These are phyloP conservation scores for Taeniopygia guttata DNA, from an alignment of 2,797 vertebrate genomes.

Conservation along the genomic window DNA sequence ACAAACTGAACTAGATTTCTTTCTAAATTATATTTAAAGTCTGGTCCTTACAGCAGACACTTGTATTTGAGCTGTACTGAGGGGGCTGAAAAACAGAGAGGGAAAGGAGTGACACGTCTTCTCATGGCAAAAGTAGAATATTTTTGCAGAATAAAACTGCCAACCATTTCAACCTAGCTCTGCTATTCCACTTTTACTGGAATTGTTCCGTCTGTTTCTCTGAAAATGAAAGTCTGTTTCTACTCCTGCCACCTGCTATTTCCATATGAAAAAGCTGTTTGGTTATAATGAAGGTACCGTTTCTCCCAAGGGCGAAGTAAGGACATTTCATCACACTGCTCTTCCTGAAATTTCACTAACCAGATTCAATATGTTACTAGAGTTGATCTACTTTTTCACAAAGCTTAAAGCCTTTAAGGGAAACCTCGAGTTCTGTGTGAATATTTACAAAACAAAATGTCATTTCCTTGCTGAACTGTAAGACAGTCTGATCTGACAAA, in stretches of 20 bases:
- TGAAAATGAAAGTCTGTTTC: constrained; percentile 49
- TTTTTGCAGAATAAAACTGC: not conserved
- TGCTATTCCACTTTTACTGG: constrained; percentile 37
- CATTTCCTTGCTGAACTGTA: not conserved
- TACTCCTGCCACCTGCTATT: constrained; percentile 55
- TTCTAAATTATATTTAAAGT: not conserved
- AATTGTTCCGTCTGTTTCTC: constrained; percentile 46
- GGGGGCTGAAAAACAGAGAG: not conserved
- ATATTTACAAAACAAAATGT: constrained; percentile 31
- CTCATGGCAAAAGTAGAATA: not conserved
- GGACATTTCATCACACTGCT: constrained; percentile 24
- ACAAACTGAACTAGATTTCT: not conserved
- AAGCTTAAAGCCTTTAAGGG: not conserved
- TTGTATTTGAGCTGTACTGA: not conserved
- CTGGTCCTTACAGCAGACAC: not conserved
- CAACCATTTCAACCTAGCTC: not conserved
- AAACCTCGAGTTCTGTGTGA: not conserved
- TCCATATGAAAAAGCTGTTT: constrained; percentile 43
- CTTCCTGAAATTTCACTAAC: not conserved
- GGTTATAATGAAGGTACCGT: not conserved
- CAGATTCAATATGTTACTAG: not conserved
- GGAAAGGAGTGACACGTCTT: not conserved
- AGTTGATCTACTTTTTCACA: not conserved
- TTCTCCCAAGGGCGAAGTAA: constrained; percentile 40
- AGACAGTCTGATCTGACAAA: not conserved